These are phyloP conservation scores for Armadillidium nasatum DNA, from an alignment of 1,140 invertebrate genomes.

Conservation along the genomic window DNA sequence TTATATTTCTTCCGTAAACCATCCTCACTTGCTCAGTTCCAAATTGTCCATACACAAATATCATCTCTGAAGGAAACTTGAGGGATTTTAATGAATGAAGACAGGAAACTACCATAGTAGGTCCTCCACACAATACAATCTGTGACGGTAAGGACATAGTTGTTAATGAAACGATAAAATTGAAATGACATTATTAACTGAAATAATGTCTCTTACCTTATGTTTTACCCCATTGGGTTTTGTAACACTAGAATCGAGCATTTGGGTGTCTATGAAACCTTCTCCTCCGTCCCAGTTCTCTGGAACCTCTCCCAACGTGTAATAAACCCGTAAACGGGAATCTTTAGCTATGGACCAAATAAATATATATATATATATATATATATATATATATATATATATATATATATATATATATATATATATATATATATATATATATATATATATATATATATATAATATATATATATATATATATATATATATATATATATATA, in stretches of 20 bases:
- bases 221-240: slow-evolving; percentile 22
- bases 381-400: slow-evolving; percentile 5
- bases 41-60: slow-evolving; percentile 32
- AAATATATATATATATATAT: neutral
- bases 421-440: slow-evolving; percentile 11
- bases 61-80: slow-evolving; percentile 16
- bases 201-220: slow-evolving; percentile 28
- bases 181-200: neutral
- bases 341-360: slow-evolving; percentile 8
- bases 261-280: slow-evolving; percentile 30
- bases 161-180: neutral
- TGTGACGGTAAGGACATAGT: neutral
- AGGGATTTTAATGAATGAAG: slow-evolving; percentile 28
- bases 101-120: slow-evolving; percentile 27
- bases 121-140: slow-evolving; percentile 33
- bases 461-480: slow-evolving; percentile 21
- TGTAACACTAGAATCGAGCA: slow-evolving; percentile 17
- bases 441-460: slow-evolving; percentile 17
- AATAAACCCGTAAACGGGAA: slow-evolving; percentile 18
- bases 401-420: slow-evolving; percentile 10
- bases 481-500: slow-evolving; percentile 21
- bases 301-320: slow-evolving; percentile 30
- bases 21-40: slow-evolving; percentile 28
- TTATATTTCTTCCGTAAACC: slow-evolving; percentile 24
- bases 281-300: slow-evolving; percentile 32